These are phyloP conservation scores for Cryptotis parvus DNA, from an alignment of 2,113 vertebrate genomes.

Conservation along the genomic window DNA sequence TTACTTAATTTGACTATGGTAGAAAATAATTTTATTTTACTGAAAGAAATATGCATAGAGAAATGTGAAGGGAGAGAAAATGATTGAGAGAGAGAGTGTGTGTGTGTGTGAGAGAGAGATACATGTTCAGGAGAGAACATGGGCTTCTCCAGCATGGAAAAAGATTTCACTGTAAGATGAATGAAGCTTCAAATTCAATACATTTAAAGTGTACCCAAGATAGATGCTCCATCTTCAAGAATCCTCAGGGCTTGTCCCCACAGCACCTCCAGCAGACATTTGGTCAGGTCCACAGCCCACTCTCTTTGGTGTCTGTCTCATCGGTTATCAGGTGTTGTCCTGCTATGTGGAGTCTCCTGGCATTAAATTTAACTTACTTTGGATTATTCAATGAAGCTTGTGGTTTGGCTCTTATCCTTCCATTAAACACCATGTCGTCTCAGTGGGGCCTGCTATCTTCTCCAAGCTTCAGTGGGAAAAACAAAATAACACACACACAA, in stretches of 20 bases:
- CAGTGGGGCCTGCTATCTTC: background rate
- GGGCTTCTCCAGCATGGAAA: no score
- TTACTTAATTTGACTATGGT: background rate
- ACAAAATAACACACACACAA: background rate
- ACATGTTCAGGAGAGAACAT: no score
- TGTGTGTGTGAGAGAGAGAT: no score
- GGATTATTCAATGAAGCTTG: background rate
- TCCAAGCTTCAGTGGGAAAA: background rate
- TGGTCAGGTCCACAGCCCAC: fast-evolving
- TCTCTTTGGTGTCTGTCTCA: background rate
- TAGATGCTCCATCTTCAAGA: background rate
- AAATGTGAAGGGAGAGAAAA: no score
- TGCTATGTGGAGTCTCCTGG: background rate
- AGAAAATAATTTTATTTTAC: no score
- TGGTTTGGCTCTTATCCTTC: background rate
- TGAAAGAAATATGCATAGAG: no score
- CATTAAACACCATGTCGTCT: background rate
- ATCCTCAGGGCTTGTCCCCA: background rate
- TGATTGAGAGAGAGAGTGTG: no score
- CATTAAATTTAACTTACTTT: background rate
- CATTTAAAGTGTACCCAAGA: background rate
- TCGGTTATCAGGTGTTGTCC: background rate
- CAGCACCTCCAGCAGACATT: background rate
- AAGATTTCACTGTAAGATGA: background rate
- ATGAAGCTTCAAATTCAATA: background rate